Percentiles rank a stretch among this genome's conserved stretches.
These are phyloP conservation scores for Leptobrachium leishanense DNA, from an alignment of 2,113 vertebrate species.

Conservation along the genomic window DNA sequence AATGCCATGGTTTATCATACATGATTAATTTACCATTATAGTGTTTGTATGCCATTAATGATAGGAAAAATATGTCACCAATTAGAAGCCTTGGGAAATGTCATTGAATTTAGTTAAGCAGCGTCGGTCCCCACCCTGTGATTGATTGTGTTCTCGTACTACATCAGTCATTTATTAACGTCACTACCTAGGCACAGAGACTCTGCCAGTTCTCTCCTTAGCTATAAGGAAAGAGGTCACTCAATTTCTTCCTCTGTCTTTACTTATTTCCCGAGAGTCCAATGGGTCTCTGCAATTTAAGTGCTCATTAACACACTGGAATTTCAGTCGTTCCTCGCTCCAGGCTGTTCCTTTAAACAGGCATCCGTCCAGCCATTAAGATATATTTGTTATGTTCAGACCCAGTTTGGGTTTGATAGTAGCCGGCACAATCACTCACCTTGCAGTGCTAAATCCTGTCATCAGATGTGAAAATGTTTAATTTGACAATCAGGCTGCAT, in stretches of 20 bases:
- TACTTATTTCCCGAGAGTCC: conserved; percentile 55
- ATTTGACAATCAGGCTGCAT: too few relatives aligned
- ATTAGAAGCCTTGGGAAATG: conserved; percentile 54
- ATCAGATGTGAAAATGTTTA: too few relatives aligned
- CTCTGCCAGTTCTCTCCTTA: conserved; percentile 20
- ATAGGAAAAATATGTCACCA: conserved; percentile 49
- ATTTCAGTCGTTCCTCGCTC: conserved; percentile 48
- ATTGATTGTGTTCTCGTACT: conserved; percentile 52
- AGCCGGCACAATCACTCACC: not conserved
- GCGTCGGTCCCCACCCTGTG: conserved; percentile 50
- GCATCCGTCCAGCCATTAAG: not conserved
- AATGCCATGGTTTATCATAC: too few relatives aligned
- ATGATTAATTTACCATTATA: conserved; percentile 50
- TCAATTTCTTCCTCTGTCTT: conserved; percentile 51
- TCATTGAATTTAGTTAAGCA: conserved; percentile 48
- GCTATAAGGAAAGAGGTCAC: conserved; percentile 43
- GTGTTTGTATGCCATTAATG: conserved; percentile 53
- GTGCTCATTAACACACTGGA: conserved; percentile 43
- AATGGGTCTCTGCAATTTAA: conserved; percentile 54
- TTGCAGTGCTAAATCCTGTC: not conserved
- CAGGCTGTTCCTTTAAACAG: conserved; percentile 39
- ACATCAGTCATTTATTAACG: conserved; percentile 64
- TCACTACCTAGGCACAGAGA: conserved; percentile 54
- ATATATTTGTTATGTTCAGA: conserved; percentile 32
- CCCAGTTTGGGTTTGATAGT: conserved; percentile 50